These are phyloP conservation scores for Helostoma temminkii DNA, from an alignment of 2,797 vertebrate genomes.

Conservation along the genomic window DNA sequence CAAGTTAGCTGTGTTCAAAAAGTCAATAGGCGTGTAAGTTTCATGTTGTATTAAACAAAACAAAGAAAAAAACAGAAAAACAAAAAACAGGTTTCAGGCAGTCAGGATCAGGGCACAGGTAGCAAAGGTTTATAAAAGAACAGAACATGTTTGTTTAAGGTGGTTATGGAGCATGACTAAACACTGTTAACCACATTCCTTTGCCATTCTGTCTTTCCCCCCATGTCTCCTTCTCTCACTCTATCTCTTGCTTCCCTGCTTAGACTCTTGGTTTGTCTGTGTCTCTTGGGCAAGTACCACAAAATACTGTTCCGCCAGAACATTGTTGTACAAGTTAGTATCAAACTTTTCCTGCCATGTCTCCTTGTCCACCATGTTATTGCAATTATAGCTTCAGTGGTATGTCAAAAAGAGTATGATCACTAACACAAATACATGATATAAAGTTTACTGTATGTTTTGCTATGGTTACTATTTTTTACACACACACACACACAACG, in stretches of 20 bases:
- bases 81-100: background rate
- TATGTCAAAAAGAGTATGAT: background rate
- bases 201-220: conserved; percentile 2
- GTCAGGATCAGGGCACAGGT: background rate
- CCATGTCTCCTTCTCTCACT: background rate
- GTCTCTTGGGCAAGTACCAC: conserved; percentile 22
- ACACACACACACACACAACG: too few species aligned
- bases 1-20: background rate
- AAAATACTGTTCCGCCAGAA: conserved; percentile 6
- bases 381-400: background rate
- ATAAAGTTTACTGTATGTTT: conserved; percentile 44
- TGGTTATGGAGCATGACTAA: conserved; percentile 60
- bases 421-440: conserved; percentile 36
- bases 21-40: background rate
- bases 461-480: conserved; percentile 20
- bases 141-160: conserved; percentile 68
- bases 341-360: conserved; percentile 38
- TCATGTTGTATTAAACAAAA: background rate
- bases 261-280: background rate
- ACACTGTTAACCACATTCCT: conserved; percentile 54
- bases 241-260: background rate
- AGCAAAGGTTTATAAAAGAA: conserved; percentile 56
- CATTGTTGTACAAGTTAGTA: conserved; percentile 17
- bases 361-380: conserved; percentile 47
- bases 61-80: background rate